Conservation (phyloP, 2,888 invertebrate species). For the Tromatobia lineatoria region DNA sequence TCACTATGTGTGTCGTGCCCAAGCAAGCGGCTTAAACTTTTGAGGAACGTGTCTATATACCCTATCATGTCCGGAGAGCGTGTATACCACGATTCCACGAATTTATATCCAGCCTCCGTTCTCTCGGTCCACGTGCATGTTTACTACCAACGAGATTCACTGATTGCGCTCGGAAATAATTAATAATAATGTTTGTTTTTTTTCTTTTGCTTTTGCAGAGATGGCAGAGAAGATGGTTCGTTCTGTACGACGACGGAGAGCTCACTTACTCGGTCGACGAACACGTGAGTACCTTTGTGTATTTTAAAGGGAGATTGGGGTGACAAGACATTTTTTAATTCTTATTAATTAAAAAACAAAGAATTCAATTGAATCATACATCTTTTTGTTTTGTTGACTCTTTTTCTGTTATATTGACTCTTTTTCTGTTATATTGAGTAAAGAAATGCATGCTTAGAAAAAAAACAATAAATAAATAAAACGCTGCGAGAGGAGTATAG, state of each 20-base stretch:
- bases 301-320: not conserved
- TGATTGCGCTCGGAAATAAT: conserved; percentile 17
- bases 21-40: conserved; percentile 25
- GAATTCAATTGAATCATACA: no score
- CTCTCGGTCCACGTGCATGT: not conserved
- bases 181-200: conserved; percentile 38
- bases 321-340: not conserved
- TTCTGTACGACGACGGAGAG: conserved; percentile 98
- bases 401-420: no score
- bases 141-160: not conserved
- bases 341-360: no score
- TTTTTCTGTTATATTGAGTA: no score
- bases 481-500: no score
- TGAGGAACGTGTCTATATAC: conserved; percentile 13
- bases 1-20: conserved; percentile 32
- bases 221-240: conserved; percentile 99
- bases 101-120: conserved; percentile 25
- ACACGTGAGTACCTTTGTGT: conserved; percentile 92
- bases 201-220: conserved; percentile 89
- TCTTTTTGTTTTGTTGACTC: no score
- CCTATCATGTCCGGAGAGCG: not conserved
- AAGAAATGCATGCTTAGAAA: no score
- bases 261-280: conserved; percentile 99
- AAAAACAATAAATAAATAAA: no score
- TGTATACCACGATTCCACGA: conserved; percentile 18